These are phyloP conservation scores for Acanthococcus lagerstroemiae DNA, from an alignment of 2,888 invertebrate species.

Conservation along the genomic window DNA sequence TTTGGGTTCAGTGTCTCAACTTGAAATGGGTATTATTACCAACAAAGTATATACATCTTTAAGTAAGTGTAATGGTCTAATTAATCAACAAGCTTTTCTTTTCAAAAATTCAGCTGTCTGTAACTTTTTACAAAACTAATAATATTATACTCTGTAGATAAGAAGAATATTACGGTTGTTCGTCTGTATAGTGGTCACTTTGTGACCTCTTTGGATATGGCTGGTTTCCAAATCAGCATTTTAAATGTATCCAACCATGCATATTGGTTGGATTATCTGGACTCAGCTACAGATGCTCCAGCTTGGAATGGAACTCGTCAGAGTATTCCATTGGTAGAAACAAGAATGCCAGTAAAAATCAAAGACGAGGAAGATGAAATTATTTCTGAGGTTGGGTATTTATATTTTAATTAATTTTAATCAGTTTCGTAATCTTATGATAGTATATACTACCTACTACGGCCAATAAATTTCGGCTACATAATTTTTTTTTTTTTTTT, in stretches of 20 bases:
- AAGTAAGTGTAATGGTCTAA: too few species aligned
- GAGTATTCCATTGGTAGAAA: conserved; percentile 19
- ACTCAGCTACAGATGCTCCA: conserved; percentile 49
- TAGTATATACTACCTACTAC: too few species aligned
- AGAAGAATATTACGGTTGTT: conserved; percentile 44
- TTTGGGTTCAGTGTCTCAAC: conserved; percentile 59
- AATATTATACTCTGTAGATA: too few species aligned
- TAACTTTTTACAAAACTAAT: too few species aligned
- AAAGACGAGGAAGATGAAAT: conserved; percentile 7
- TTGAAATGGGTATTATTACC: conserved; percentile 64
- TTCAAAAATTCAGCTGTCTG: neutral
- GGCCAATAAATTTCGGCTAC: too few species aligned
- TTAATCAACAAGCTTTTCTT: too few species aligned
- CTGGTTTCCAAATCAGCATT: conserved; percentile 65
- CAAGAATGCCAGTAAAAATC: neutral
- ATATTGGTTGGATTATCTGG: conserved; percentile 49
- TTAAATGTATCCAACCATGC: conserved; percentile 47
- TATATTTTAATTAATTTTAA: too few species aligned
- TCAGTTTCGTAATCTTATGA: too few species aligned
- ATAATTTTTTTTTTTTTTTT: neutral
- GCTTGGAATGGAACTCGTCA: conserved; percentile 48
- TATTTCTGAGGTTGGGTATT: too few species aligned
- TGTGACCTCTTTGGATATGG: conserved; percentile 68
- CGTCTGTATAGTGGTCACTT: conserved; percentile 51
- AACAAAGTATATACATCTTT: conserved; percentile 55